Percentiles rank a stretch among this genome's conserved stretches.
These are phyloP conservation scores for Arctopsyche grandis DNA, from an alignment of 1,140 invertebrate species.

Conservation along the genomic window DNA sequence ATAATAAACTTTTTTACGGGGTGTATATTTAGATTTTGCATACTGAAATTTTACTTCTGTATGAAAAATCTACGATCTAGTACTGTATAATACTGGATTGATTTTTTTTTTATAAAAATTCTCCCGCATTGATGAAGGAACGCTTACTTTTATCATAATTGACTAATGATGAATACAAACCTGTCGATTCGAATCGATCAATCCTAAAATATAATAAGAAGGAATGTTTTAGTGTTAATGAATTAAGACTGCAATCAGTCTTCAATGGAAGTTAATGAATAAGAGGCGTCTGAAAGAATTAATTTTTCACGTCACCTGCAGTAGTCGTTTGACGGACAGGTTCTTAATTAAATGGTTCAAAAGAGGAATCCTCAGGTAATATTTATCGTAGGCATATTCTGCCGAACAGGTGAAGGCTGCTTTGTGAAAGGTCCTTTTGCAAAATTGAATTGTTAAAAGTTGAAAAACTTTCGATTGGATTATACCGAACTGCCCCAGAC, in stretches of 20 bases:
- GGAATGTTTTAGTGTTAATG: no score
- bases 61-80: no score
- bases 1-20: no score
- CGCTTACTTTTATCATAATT: no score
- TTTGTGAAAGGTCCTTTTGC: neutral
- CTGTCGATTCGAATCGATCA: no score
- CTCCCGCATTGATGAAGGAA: no score
- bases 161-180: no score
- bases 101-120: no score
- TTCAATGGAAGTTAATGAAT: neutral
- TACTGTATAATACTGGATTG: no score
- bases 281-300: constrained; percentile 2
- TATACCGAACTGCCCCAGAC: constrained; percentile 1
- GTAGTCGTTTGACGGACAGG: neutral
- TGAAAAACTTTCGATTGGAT: constrained; percentile 14
- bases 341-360: neutral
- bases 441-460: constrained; percentile 20
- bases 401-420: neutral
- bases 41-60: no score
- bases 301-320: constrained; percentile 16
- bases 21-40: no score
- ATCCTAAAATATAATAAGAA: no score
- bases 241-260: neutral
- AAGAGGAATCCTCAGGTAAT: neutral
- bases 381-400: neutral